Evolutionary conservation across 2,888 invertebrate genomes (phyloP).

Genomic region (Cordilura impudica): DNA sequence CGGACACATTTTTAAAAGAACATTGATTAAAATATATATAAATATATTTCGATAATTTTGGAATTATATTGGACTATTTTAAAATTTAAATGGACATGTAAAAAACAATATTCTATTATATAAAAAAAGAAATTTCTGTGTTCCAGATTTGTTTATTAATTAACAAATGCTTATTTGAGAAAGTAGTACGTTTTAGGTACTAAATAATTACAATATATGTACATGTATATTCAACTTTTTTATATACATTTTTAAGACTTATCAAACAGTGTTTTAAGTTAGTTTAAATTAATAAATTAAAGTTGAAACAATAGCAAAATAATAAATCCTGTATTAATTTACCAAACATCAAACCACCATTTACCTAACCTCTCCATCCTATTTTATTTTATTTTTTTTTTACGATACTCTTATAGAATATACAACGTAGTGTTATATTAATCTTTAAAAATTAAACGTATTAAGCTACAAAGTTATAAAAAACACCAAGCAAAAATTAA

Average conservation of each 20-base stretch:
- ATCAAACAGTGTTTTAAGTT: slow-evolving; percentile 7
- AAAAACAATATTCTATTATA: too few relatives aligned
- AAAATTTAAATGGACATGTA: too few relatives aligned
- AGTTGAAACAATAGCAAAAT: background rate
- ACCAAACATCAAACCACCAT: slow-evolving; percentile 26
- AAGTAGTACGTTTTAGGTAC: slow-evolving; percentile 60
- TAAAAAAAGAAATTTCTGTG: too few relatives aligned
- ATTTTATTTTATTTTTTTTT: slow-evolving; percentile 35
- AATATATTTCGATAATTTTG: too few relatives aligned
- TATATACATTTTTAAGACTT: slow-evolving; percentile 11
- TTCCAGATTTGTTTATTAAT: background rate
- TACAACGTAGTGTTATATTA: slow-evolving; percentile 10
- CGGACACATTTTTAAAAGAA: too few relatives aligned
- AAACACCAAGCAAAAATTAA: too few relatives aligned
- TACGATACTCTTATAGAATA: slow-evolving; percentile 11
- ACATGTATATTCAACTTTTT: background rate
- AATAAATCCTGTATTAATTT: slow-evolving; percentile 14
- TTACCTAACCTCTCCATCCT: slow-evolving; percentile 17
- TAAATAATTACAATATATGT: background rate
- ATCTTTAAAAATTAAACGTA: background rate
- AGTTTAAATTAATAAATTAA: background rate
- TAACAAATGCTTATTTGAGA: background rate
- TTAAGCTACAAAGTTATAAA: background rate
- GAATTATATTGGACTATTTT: too few relatives aligned
- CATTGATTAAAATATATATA: too few relatives aligned